Percentiles rank a stretch among this genome's conserved stretches.
Conservation (phyloP, 1,140 invertebrate species). For the Heliconius hermathena region DNA sequence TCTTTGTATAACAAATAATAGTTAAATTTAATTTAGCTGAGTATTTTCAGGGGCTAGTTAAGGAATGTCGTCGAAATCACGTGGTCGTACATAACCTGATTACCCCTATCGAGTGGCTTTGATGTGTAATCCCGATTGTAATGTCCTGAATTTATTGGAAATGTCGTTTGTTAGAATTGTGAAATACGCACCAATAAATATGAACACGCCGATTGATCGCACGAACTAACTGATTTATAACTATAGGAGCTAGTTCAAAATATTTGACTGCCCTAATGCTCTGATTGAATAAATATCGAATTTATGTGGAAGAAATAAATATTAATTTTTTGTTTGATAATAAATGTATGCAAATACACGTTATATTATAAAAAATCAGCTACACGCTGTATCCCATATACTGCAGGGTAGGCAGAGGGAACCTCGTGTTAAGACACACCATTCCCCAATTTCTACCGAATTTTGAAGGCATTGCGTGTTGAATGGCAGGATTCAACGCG, state of each 20-base stretch:
- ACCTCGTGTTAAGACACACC: too few relatives aligned
- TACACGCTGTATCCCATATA: too few relatives aligned
- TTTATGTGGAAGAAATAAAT: not conserved
- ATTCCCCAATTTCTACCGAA: too few relatives aligned
- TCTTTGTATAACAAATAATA: not conserved
- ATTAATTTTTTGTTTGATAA: too few relatives aligned
- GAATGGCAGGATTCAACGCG: too few relatives aligned
- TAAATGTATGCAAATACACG: too few relatives aligned
- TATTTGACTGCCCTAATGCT: not conserved
- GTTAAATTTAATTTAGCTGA: too few relatives aligned
- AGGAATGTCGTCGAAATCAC: not conserved
- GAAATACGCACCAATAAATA: not conserved
- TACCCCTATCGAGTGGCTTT: not conserved
- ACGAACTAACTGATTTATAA: not conserved
- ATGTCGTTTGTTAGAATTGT: not conserved
- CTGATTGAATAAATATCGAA: not conserved
- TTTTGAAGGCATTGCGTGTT: too few relatives aligned
- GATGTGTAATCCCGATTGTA: not conserved
- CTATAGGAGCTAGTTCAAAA: not conserved
- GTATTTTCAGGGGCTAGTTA: not conserved
- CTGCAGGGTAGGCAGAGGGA: too few relatives aligned
- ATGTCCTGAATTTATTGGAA: slow-evolving; percentile 5
- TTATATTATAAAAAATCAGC: too few relatives aligned
- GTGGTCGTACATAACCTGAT: not conserved
- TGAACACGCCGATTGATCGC: not conserved